Conservation (phyloP, 35 echinoderm and acorn worm species). For the Stichopus chloronotus region DNA sequence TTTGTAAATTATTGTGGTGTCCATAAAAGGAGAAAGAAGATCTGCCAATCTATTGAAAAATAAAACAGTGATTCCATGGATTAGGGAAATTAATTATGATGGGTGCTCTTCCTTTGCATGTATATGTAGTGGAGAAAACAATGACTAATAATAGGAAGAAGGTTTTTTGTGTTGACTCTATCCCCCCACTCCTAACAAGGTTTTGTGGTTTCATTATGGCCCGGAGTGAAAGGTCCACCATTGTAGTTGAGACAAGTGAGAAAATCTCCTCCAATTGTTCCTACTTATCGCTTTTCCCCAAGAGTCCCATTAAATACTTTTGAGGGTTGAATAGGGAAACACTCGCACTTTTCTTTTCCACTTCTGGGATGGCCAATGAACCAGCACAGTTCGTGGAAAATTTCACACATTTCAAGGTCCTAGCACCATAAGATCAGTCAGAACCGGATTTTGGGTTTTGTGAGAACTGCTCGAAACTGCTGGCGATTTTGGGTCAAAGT, state of each 20-base stretch:
- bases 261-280: conserved; percentile 7
- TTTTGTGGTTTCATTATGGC: background rate
- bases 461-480: background rate
- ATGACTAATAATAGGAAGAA: too few species aligned
- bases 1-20: too few species aligned
- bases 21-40: too few species aligned
- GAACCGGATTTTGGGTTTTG: background rate
- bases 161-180: background rate
- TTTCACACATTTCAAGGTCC: background rate
- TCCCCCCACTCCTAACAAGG: background rate
- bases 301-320: background rate
- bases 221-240: background rate
- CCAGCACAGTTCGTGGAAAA: background rate
- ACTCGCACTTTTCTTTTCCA: background rate
- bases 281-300: background rate
- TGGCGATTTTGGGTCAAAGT: background rate
- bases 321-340: background rate
- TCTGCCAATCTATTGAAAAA: too few species aligned
- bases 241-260: background rate
- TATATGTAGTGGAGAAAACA: too few species aligned
- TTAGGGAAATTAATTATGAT: too few species aligned
- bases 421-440: background rate
- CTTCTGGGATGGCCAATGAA: too few species aligned
- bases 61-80: too few species aligned
- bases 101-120: too few species aligned